Base-by-base conservation (phyloP, 2,888 invertebrate species). In the Hetaerina titia region DNA sequence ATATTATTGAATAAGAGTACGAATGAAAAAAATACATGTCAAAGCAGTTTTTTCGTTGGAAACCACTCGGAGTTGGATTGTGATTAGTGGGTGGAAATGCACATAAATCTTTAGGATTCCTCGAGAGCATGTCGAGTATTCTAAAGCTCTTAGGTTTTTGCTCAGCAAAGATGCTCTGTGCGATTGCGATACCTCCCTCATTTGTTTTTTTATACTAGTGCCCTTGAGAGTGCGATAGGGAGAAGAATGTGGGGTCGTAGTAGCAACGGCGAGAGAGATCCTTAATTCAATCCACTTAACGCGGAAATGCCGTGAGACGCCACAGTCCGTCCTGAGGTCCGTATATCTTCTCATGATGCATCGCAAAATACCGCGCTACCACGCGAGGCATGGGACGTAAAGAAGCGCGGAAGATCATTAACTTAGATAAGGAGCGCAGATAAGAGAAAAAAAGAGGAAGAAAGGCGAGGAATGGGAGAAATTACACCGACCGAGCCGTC, bases 221-320 rank as follows among this genome's bases (percentile, higher is more conserved):
- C 81, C n/a, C 31, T 31, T 15, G n/a, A 22, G n/a, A 69, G 69
- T n/a, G 19, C 69, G 69, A 69, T 69, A 69, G n/a, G 69, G n/a
- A n/a, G 69, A n/a, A 22, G 69, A 22, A 17, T 8, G n/a, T 6
- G 69, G n/a, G n/a, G n/a, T 22, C 5, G 69, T 45, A 17, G 69
- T 74, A n/a, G 25, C 9, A 1, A 6, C 8, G 81, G 31, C 22
- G 31, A 31, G 13, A 81, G 81, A 31, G 6, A 11, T 45, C 6
- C 92, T 74, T 92, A 69, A 92, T 92, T 90, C 90, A 92, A 92
- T 92, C 69, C 69, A 56, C 69, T 92, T 92, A 92, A 69, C 69
- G 45, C 45, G 64, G 92, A 69, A 92, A 92, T 69, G n/a, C 69
- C 74, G 92, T 19, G 69, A 92, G 69, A 74, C 63, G 69, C 45